Base-by-base conservation (phyloP, 1,140 invertebrate species). In the Sinella curviseta region DNA sequence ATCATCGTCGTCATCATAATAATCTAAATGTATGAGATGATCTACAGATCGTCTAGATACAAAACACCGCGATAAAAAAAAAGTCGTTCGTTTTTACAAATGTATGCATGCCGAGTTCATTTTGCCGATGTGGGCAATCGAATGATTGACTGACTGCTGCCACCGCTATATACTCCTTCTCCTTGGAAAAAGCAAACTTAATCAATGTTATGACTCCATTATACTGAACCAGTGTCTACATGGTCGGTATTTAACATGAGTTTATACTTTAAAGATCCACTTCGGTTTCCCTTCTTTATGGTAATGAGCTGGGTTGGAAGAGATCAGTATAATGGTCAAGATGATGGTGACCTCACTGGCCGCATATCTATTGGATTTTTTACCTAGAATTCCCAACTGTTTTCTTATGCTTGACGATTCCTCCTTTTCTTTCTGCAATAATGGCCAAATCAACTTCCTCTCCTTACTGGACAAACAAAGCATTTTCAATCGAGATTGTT, bases 171-270 rank as follows among this genome's bases (percentile, higher is more conserved):
- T n/a, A n/a, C n/a, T n/a, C n/a, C n/a, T n/a, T n/a, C n/a, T n/a
- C n/a, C n/a, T n/a, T n/a, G n/a, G 55, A 24, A 60, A 60, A 60
- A 60, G 55, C 55, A 60, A 60, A 60, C 55, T 60, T 60, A 60
- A 60, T 60, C 55, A 60, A 60, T 24, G 24, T 60, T 60, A 60
- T 60, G 55, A 24, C 14, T 60, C 55, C 55, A 60, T 60, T 24
- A 14, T 14, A n/a, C n/a, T 60, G 14, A 14, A 24, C 24, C 24
- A 60, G 3, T 14, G 24, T 60, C n/a, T n/a, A n/a, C n/a, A n/a
- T 60, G 24, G 3, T 60, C n/a, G 8, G 55, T 60, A n/a, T 60
- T 12, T 14, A n/a, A n/a, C n/a, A n/a, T n/a, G n/a, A 60, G 24
- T 60, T 3, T 60, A 4, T 48, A 8, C 39, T 48, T 48, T 60